Percentiles rank a stretch among this genome's conserved stretches.
phyloP scores from a whole-genome alignment of 2,113 vertebrate species.

The Callocephalon fimbriatum region DNA sequence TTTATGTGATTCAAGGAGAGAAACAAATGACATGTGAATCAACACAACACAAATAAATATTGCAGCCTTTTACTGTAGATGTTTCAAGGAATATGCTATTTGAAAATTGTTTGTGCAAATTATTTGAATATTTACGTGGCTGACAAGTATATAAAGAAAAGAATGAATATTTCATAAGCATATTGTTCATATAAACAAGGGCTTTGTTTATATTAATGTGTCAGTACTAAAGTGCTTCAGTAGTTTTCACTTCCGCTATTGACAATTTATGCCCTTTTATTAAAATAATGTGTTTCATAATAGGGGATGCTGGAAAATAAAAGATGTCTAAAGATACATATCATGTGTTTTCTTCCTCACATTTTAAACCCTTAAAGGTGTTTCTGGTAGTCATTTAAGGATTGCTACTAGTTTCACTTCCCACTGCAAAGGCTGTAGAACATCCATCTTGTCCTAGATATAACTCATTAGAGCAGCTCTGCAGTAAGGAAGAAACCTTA shows the following conservation, averaged over 20 bases:
- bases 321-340: background rate
- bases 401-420: background rate
- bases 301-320: background rate
- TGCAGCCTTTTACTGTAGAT: background rate
- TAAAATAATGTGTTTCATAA: background rate
- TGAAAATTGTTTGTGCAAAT: background rate
- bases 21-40: background rate
- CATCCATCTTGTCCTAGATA: background rate
- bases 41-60: background rate
- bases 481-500: slow-evolving; percentile 63
- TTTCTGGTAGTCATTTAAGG: background rate
- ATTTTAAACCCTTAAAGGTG: background rate
- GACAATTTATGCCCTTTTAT: background rate
- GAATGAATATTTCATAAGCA: background rate
- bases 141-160: background rate
- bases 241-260: background rate
- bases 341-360: background rate
- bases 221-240: background rate
- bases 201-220: background rate
- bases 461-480: slow-evolving; percentile 45
- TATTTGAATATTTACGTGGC: background rate
- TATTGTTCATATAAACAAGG: background rate
- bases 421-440: slow-evolving; percentile 15
- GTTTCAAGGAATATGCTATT: background rate
- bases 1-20: background rate